Evolutionary conservation across 2,113 vertebrate species (phyloP).

Genomic region (Leucopsar rothschildi): DNA sequence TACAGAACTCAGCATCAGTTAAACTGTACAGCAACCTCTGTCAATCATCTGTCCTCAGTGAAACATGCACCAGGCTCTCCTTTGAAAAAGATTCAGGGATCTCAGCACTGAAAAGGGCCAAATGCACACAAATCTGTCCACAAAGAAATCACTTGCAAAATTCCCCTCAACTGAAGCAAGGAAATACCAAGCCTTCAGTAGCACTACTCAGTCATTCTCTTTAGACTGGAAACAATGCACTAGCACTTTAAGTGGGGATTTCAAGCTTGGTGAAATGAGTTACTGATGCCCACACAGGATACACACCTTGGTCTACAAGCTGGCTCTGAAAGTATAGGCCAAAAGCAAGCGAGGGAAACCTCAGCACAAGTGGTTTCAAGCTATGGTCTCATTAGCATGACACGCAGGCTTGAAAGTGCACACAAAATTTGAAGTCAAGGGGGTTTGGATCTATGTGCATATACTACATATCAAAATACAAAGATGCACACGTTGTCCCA

Average conservation of each 20-base stretch:
- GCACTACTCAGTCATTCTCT: neutral
- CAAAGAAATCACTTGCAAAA: neutral
- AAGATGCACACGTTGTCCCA: neutral
- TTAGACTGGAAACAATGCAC: neutral
- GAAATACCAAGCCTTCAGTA: neutral
- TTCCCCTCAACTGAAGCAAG: neutral
- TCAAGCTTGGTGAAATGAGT: neutral
- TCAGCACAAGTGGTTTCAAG: neutral
- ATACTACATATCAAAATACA: neutral
- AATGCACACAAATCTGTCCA: neutral
- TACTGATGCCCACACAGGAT: accelerated
- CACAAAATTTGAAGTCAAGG: neutral
- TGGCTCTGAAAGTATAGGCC: neutral
- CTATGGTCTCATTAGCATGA: neutral
- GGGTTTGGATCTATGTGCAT: neutral
- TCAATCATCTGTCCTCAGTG: neutral
- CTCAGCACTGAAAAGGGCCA: neutral
- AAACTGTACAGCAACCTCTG: neutral
- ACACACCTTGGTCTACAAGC: neutral
- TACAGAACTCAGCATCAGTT: neutral
- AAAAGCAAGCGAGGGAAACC: neutral
- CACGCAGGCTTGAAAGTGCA: neutral
- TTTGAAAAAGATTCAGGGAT: neutral
- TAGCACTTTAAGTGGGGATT: neutral
- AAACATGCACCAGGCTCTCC: neutral